phyloP scores from a whole-genome alignment of 1,140 invertebrate species.

The Leptestheria dahalacensis region DNA sequence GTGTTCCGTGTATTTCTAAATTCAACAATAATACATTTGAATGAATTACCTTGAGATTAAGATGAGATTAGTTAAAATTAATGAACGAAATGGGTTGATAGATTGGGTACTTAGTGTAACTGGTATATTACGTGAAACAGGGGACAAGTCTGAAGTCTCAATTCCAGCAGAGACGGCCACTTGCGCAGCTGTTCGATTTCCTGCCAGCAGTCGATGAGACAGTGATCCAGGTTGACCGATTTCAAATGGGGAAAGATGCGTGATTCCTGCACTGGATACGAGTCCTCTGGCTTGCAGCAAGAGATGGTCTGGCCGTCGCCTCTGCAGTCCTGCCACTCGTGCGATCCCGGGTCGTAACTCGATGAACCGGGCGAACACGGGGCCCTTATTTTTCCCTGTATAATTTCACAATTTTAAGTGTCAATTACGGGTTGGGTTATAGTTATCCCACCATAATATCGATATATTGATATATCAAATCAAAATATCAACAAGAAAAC shows the following conservation, averaged over 20 bases:
- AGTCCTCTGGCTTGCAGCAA: background rate
- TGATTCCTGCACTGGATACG: background rate
- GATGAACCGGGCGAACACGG: background rate
- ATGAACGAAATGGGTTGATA: too few relatives aligned
- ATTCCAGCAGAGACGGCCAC: slow-evolving; percentile 63
- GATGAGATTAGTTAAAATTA: too few relatives aligned
- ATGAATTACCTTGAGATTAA: too few relatives aligned
- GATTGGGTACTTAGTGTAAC: too few relatives aligned
- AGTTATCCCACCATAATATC: too few relatives aligned
- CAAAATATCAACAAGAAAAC: too few relatives aligned
- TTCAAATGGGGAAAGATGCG: slow-evolving; percentile 44
- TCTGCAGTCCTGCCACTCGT: background rate
- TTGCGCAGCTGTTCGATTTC: slow-evolving; percentile 67
- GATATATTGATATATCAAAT: too few relatives aligned
- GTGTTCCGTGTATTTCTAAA: slow-evolving; percentile 66
- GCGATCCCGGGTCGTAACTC: background rate
- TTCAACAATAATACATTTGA: slow-evolving; percentile 13
- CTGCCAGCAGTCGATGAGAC: slow-evolving; percentile 63
- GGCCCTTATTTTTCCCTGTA: background rate
- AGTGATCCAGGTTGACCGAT: slow-evolving; percentile 71
- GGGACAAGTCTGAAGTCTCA: slow-evolving; percentile 49
- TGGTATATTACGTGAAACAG: slow-evolving; percentile 40
- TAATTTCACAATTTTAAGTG: background rate
- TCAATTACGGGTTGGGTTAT: background rate
- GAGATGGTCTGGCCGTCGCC: background rate